phyloP scores from a whole-genome alignment of 2,797 vertebrate genomes.

The Enteromius mattozi region DNA sequence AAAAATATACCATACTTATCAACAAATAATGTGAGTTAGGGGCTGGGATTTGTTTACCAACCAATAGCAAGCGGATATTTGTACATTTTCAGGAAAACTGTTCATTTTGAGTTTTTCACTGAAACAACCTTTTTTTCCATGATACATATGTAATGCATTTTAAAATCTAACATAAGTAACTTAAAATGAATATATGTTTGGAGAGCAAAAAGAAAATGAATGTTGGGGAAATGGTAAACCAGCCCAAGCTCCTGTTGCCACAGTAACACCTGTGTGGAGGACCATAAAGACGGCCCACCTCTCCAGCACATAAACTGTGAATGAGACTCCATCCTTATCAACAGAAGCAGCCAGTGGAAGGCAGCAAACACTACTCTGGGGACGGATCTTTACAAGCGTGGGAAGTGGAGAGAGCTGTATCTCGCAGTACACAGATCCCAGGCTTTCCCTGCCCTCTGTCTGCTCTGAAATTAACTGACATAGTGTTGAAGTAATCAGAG shows the following conservation, averaged over 20 bases:
- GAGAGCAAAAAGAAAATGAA: conserved; percentile 22
- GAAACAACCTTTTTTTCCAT: background rate
- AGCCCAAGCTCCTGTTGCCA: conserved; percentile 63
- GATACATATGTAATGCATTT: background rate
- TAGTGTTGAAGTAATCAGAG: conserved; percentile 45
- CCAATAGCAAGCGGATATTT: background rate
- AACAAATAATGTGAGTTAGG: background rate
- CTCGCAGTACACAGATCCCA: background rate
- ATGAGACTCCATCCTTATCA: conserved; percentile 37
- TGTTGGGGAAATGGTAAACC: conserved; percentile 42
- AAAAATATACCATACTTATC: background rate
- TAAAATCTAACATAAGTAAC: background rate
- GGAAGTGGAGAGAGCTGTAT: conserved; percentile 1
- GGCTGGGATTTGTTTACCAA: background rate
- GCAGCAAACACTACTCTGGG: conserved; percentile 27
- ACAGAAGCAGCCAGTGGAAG: conserved; percentile 22
- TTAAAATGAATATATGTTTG: background rate
- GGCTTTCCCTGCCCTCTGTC: conserved; percentile 35
- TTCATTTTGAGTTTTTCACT: background rate
- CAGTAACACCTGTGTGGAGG: conserved; percentile 65
- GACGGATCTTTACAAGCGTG: conserved; percentile 19
- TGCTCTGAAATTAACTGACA: conserved; percentile 44
- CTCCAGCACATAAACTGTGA: conserved; percentile 48
- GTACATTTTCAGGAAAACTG: background rate
- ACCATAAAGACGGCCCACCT: conserved; percentile 59